Evolutionary conservation across 2,113 vertebrate genomes (phyloP), one percentile per base, ranked within the genome.

Genomic region (Triplophysa rosa): DNA sequence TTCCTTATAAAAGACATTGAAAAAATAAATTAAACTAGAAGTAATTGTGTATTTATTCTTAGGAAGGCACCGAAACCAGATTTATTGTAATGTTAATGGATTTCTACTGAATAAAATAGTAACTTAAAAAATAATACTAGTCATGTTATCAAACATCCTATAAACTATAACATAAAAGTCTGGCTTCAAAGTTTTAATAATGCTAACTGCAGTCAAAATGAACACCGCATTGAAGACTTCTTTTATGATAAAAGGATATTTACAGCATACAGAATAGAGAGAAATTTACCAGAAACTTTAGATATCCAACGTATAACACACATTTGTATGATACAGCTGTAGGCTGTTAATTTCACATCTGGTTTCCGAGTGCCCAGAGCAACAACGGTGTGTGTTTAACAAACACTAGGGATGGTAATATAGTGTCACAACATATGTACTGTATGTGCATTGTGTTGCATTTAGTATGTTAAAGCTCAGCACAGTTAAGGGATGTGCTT

Each of bases 401-500:
- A 75, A 68, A 56, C 66, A 70, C 59, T 37, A 58, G 72, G 29
- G 40, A 21, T 33, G 78, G 62, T 77, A 62, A 67, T 66, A 45
- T 40, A 73, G 45, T 62, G 72, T 8, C 56, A 62, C 12, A 67
- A 61, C 42, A 77, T 73, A 71, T 79, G 21, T 37, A 37, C 33
- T 37, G 33, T 42, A 76, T 79, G 69, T 40, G 26, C 6, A 59
- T 58, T 73, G 67, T 78, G 58, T 64, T 78, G 61, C 58, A 26
- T 64, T 54, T 37, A 77, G 64, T 33, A 49, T 79, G 58, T 70
- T 67, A 81, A 85, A 73, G 78, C 52, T 29, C 24, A 78, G 62
- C 49, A 59, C 73, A 73, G 56, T 81, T 83, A 75, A 47, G 59
- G 73, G 74, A 85, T 82, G 81, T 85, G 81, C 78, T 83, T 85